phyloP scores from a whole-genome alignment of 2,113 vertebrate species.

The Etia nguti region DNA sequence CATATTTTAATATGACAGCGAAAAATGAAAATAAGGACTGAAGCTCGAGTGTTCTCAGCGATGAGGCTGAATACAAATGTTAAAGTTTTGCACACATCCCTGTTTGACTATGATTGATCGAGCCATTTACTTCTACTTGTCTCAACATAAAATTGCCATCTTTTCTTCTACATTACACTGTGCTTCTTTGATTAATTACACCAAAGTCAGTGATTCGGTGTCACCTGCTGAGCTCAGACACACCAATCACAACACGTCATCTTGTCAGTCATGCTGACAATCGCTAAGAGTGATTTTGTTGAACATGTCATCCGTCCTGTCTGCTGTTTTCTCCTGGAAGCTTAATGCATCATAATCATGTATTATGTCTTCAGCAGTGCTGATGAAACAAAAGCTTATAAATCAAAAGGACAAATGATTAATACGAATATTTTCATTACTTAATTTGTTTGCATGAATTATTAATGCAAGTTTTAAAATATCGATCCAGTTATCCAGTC shows the following conservation, averaged over 20 bases:
- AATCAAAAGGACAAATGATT: neutral
- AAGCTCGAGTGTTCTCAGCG: neutral
- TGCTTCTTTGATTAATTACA: neutral
- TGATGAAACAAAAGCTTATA: neutral
- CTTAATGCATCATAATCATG: neutral
- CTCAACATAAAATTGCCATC: neutral
- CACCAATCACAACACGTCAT: neutral
- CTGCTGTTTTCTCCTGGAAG: neutral
- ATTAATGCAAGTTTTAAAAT: neutral
- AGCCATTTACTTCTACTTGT: neutral
- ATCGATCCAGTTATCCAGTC: neutral
- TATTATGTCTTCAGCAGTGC: neutral
- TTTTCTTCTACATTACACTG: neutral
- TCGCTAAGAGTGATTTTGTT: neutral
- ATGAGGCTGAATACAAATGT: neutral
- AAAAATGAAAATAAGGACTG: neutral
- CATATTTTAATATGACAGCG: rapidly evolving
- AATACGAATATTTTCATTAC: neutral
- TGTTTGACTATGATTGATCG: neutral
- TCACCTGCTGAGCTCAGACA: neutral
- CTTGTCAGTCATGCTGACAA: neutral
- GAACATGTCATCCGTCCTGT: neutral
- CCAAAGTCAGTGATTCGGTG: neutral
- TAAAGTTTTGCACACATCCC: neutral
- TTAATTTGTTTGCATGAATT: neutral